Conservation (phyloP, 1,140 invertebrate species). For the Brachionus rotundiformis region DNA sequence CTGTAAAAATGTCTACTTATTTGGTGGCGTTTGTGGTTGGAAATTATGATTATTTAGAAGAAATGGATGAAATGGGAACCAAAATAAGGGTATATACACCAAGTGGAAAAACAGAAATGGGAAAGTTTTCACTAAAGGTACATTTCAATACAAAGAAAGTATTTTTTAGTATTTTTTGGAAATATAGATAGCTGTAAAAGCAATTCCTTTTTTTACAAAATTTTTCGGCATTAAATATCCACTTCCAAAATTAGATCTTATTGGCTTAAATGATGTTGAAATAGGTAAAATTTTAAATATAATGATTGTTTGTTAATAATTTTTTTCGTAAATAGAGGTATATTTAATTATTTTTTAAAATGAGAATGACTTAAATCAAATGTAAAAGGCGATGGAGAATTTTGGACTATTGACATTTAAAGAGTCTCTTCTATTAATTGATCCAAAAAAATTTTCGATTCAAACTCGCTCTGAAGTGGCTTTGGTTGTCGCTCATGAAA, state of each 20-base stretch:
- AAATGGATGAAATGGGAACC: conserved; percentile 70
- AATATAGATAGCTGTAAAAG: conserved; percentile 67
- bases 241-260: conserved; percentile 89
- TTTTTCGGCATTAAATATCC: conserved; percentile 94
- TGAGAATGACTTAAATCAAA: neutral
- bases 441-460: conserved; percentile 68
- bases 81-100: conserved; percentile 86
- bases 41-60: conserved; percentile 88
- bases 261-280: conserved; percentile 83
- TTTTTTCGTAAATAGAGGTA: too few species aligned
- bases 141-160: neutral
- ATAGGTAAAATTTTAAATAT: conserved; percentile 57
- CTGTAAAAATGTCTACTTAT: conserved; percentile 94
- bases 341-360: neutral
- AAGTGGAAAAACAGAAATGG: conserved; percentile 85
- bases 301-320: too few species aligned
- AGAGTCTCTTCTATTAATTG: conserved; percentile 56
- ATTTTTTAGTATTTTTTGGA: neutral
- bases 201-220: conserved; percentile 84
- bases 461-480: conserved; percentile 82
- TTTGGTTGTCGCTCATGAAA: conserved; percentile 80
- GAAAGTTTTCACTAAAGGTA: conserved; percentile 82
- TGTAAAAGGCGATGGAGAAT: conserved; percentile 64
- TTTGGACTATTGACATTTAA: conserved; percentile 64
- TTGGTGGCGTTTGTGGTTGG: conserved; percentile 87